A percentile compares a stretch with the other conserved stretches of the same genome.
Conservation (phyloP, 2,797 vertebrate species). For the Enteromius argenteus region DNA sequence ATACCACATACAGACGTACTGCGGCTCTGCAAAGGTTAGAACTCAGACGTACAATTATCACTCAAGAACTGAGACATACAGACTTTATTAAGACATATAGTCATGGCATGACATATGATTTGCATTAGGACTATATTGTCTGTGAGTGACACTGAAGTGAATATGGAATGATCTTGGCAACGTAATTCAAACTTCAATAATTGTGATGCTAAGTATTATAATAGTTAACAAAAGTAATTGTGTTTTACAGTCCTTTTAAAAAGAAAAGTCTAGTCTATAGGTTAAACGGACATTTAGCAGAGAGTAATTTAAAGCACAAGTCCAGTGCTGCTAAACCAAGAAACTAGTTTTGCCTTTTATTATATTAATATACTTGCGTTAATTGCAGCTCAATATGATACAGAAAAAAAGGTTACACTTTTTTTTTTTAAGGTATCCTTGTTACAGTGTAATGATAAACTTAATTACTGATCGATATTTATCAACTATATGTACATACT, state of each 20-base stretch:
- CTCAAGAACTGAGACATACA: not conserved
- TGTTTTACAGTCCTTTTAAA: not conserved
- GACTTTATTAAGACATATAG: conserved; percentile 12
- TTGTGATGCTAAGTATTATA: not conserved
- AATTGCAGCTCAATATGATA: not conserved
- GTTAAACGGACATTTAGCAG: not conserved
- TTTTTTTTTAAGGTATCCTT: not conserved
- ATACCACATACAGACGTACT: not conserved
- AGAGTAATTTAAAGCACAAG: not conserved
- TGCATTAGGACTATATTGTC: not conserved
- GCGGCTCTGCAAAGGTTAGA: conserved; percentile 2
- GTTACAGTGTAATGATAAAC: not conserved
- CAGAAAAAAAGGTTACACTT: not conserved
- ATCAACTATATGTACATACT: not conserved
- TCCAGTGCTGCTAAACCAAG: not conserved
- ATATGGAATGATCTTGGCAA: not conserved
- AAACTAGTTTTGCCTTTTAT: not conserved
- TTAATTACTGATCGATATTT: too few species aligned
- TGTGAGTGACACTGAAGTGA: not conserved
- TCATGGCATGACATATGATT: not conserved
- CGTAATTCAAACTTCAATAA: not conserved
- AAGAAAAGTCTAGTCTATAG: not conserved
- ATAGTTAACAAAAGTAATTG: not conserved
- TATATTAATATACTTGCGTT: not conserved
- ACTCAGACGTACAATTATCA: conserved; percentile 23